Conservation (phyloP, 1,140 invertebrate genomes). For the Magallana angulata region DNA sequence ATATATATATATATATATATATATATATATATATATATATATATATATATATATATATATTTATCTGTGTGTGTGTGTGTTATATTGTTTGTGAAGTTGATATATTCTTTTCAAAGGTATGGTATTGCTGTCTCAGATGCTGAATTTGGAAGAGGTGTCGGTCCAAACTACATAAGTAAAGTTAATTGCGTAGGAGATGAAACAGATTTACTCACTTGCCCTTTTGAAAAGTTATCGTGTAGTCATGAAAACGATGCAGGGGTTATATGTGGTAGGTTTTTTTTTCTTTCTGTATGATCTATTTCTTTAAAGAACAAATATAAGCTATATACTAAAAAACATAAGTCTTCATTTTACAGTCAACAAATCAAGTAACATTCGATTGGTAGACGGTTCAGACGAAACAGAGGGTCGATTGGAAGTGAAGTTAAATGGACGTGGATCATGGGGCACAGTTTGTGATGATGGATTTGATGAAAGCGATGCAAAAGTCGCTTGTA, state of each 20-base stretch:
- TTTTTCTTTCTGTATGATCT: no score
- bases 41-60: no score
- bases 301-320: no score
- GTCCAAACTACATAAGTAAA: neutral
- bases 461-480: neutral
- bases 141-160: neutral
- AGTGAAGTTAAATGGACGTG: neutral
- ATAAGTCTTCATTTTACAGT: neutral
- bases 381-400: neutral
- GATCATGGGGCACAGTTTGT: constrained; percentile 26
- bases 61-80: no score
- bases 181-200: neutral
- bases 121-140: neutral
- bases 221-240: neutral
- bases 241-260: neutral
- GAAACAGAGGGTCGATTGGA: constrained; percentile 20
- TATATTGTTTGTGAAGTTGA: neutral
- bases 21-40: no score
- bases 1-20: no score
- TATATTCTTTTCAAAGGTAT: neutral
- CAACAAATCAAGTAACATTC: neutral
- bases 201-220: neutral
- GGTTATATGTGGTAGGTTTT: neutral
- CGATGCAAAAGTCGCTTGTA: constrained; percentile 24
- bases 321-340: no score